These are phyloP conservation scores for Dunckerocampus dactyliophorus DNA, from an alignment of 2,113 vertebrate genomes.

Conservation along the genomic window DNA sequence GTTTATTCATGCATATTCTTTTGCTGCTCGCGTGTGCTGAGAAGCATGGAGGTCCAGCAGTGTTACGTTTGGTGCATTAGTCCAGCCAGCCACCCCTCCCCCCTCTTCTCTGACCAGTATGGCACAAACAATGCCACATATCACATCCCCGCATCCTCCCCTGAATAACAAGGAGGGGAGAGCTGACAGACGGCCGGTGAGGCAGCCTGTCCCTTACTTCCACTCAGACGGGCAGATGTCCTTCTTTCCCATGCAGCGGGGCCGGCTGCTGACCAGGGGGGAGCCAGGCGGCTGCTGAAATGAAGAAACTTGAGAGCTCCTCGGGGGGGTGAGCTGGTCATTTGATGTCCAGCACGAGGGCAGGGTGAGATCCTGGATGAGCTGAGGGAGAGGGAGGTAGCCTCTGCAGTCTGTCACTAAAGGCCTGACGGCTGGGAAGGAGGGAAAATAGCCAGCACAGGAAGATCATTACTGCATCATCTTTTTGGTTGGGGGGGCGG, in stretches of 20 bases:
- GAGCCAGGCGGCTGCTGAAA: constrained; percentile 88
- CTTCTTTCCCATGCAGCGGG: constrained; percentile 79
- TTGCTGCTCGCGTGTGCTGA: constrained; percentile 1
- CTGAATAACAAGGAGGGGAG: constrained; percentile 73
- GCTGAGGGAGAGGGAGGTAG: constrained; percentile 66
- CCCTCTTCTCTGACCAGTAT: constrained; percentile 47
- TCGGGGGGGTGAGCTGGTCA: constrained; percentile 91
- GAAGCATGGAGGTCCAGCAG: constrained; percentile 14
- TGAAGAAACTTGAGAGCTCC: constrained; percentile 94
- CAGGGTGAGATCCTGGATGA: constrained; percentile 78
- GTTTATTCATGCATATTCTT: no score
- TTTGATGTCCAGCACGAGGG: constrained; percentile 88
- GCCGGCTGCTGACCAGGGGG: constrained; percentile 72
- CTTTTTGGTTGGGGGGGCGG: constrained; percentile 28
- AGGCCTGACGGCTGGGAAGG: constrained; percentile 56
- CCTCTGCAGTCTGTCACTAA: constrained; percentile 75
- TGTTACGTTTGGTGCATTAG: constrained; percentile 34
- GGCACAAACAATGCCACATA: constrained; percentile 67
- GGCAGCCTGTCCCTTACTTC: constrained; percentile 79
- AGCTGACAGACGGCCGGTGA: constrained; percentile 75
- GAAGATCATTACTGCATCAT: constrained; percentile 51
- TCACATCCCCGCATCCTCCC: constrained; percentile 61
- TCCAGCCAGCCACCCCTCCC: constrained; percentile 13
- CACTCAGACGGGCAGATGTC: constrained; percentile 98
- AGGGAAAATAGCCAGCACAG: constrained; percentile 47